These are phyloP conservation scores for Petrocephalus schoutedeni DNA, from an alignment of 2,797 vertebrate species.

Conservation along the genomic window DNA sequence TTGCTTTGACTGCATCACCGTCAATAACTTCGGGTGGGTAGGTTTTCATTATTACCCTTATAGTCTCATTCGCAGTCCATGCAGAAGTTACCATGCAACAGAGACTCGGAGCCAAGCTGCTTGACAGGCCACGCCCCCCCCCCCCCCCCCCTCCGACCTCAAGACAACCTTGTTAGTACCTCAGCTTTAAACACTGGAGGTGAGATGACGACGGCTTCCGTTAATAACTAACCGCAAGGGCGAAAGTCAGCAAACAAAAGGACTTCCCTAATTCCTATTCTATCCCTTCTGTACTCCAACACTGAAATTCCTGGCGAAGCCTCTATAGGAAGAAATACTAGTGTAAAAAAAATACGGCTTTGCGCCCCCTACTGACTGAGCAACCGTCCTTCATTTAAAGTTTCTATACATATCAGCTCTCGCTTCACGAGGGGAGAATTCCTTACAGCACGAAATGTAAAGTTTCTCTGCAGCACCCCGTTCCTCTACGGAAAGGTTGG, in stretches of 20 bases:
- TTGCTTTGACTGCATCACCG: not conserved
- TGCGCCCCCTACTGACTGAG: not conserved
- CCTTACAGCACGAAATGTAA: not conserved
- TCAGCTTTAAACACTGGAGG: not conserved
- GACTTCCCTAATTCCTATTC: not conserved
- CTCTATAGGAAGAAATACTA: not conserved
- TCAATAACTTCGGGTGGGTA: not conserved
- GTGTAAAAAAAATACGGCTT: not conserved
- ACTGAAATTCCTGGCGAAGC: not conserved
- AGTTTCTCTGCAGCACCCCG: not conserved
- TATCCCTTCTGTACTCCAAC: not conserved
- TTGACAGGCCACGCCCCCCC: rapidly evolving
- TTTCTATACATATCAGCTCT: not conserved
- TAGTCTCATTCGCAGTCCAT: not conserved
- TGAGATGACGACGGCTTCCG: not conserved
- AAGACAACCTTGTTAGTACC: not conserved
- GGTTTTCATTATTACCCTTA: not conserved
- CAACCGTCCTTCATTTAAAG: not conserved
- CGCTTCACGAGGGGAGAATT: not conserved
- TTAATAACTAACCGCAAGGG: not conserved
- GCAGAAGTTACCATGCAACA: not conserved
- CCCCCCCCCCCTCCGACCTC: not conserved
- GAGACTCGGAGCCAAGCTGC: not conserved
- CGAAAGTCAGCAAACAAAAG: not conserved
- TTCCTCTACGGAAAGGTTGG: not conserved